phyloP scores from a whole-genome alignment of 1,140 invertebrate genomes.

The Hyposmocoma kahamanoa region DNA sequence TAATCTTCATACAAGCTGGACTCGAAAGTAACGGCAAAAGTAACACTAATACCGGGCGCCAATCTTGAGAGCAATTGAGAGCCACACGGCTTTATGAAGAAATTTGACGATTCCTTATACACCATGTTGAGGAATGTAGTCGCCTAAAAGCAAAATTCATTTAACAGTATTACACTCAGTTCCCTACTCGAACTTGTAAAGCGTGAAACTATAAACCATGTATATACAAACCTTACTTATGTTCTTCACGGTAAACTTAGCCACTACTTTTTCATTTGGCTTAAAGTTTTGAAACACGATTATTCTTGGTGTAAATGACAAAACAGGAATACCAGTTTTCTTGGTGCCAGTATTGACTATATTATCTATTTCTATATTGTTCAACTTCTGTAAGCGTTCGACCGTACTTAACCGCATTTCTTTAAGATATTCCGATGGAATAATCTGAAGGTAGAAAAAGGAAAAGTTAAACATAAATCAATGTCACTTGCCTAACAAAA shows the following conservation, averaged over 20 bases:
- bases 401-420: conserved; percentile 52
- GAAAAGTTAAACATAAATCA: no score
- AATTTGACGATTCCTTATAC: conserved; percentile 52
- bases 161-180: no score
- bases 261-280: conserved; percentile 49
- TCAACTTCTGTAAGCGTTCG: conserved; percentile 41
- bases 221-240: conserved; percentile 44
- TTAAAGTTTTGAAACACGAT: conserved; percentile 61
- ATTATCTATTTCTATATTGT: conserved; percentile 42
- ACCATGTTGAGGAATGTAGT: conserved; percentile 52
- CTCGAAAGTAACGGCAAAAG: conserved; percentile 45
- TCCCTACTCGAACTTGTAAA: no score
- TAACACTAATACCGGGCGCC: conserved; percentile 57
- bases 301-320: conserved; percentile 47
- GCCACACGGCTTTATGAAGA: conserved; percentile 44
- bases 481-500: no score
- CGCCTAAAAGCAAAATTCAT: conserved; percentile 21
- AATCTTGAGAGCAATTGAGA: conserved; percentile 42
- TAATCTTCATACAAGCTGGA: conserved; percentile 51
- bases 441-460: conserved; percentile 35
- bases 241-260: conserved; percentile 60
- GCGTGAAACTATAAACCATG: no score
- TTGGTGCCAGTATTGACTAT: conserved; percentile 24
- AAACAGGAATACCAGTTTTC: conserved; percentile 26
- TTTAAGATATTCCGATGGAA: conserved; percentile 49